Percentiles rank a stretch among this genome's conserved stretches.
phyloP scores from a whole-genome alignment of 1,140 invertebrate species.

The Ridgeia piscesae region DNA sequence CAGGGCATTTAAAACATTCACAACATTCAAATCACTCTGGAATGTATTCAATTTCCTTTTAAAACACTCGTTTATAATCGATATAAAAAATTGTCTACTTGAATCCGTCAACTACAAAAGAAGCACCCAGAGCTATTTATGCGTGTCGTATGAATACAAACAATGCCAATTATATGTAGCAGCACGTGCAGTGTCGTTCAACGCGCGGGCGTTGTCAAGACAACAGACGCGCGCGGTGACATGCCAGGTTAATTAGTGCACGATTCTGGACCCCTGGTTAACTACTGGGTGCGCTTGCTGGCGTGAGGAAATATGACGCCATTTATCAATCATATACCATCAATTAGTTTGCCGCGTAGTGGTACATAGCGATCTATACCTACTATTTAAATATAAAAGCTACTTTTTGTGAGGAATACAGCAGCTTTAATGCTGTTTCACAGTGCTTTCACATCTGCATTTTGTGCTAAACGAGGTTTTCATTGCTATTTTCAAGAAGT shows the following conservation, averaged over 20 bases:
- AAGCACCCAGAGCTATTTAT: no score
- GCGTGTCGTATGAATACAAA: neutral
- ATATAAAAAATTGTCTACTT: no score
- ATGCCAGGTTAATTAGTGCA: neutral
- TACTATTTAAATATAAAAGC: neutral
- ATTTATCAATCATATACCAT: neutral
- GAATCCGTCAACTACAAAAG: no score
- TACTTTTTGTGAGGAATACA: no score
- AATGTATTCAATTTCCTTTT: no score
- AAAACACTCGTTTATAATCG: no score
- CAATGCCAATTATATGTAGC: neutral
- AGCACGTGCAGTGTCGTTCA: neutral
- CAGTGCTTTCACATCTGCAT: no score
- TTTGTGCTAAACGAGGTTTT: no score
- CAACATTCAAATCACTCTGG: no score
- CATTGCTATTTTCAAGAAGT: no score
- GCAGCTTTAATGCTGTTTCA: no score
- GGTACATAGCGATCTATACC: neutral
- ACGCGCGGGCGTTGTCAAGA: neutral
- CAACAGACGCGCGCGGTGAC: neutral
- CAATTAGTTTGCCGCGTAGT: neutral
- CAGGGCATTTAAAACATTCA: no score
- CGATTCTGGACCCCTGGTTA: neutral
- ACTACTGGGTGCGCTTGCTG: neutral
- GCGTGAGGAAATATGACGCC: neutral